Base-by-base conservation (phyloP, 1,140 invertebrate species). In the Leguminivora glycinivorella region DNA sequence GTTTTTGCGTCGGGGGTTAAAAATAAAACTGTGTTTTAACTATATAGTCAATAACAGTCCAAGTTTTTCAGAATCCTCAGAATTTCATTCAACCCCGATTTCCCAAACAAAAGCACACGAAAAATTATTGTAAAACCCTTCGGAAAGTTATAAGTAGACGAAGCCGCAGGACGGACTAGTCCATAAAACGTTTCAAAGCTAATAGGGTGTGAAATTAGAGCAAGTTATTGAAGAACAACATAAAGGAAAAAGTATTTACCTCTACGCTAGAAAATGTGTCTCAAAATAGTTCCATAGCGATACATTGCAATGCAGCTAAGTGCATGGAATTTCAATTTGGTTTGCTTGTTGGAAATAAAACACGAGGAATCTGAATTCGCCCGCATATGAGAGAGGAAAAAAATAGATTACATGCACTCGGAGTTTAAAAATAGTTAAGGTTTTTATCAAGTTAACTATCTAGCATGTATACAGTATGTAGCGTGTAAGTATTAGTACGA, bases 241-340 rank as follows among this genome's bases (percentile, higher is more conserved):
- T 29, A 3, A 29, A 29, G n/a, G n/a, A 29, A 29, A 29, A 29
- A 29, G 2, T 2, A 3, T 29, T 4, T 34, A 9, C 6, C 10
- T 34, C 7, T 34, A 34, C 10, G 31, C 38, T 52, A 52, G 5
- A 52, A 19, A 52, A 52, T 52, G 5, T 52, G 2, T 2, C 19
- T 9, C 12, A 52, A n/a, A 52, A 52, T 5, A 52, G 1, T 22
- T 52, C 17, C 25, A 34, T 6, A 2, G 58, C 58, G 25, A 29
- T 63, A 29, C 29, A 63, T 17, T 63, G 58, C 58, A 14, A 34
- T 52, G 58, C 58, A 26, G n/a, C 58, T 63, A 63, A 63, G 58
- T 63, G 58, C 58, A 63, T 12, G 58, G 58, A 17, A 63, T 29
- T 63, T 29, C 58, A 63, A 63, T 63, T 63, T 63, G n/a, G 58